These are phyloP conservation scores for Siphlonurus alternatus DNA, from an alignment of 2,888 invertebrate species.

Conservation along the genomic window DNA sequence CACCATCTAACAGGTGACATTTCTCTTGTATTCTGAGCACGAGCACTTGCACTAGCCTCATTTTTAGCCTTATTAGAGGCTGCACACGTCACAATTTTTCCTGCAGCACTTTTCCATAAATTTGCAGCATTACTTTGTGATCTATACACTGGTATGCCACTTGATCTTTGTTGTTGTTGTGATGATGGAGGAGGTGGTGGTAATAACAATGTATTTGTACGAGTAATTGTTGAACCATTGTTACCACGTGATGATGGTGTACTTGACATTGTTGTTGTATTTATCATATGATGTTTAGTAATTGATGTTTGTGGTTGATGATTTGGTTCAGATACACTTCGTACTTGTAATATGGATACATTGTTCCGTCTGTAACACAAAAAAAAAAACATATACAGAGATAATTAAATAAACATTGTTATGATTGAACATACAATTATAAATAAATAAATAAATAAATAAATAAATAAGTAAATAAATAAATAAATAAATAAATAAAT, in stretches of 20 bases:
- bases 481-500: too few relatives aligned
- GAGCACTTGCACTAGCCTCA: background rate
- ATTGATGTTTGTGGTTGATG: background rate
- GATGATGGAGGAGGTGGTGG: too few relatives aligned
- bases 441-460: too few relatives aligned
- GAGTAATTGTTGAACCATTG: background rate
- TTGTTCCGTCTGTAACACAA: background rate
- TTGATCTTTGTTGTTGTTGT: background rate
- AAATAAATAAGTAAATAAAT: too few relatives aligned
- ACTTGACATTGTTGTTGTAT: too few relatives aligned
- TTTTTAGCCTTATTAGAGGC: background rate
- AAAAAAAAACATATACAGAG: background rate
- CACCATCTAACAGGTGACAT: conserved; percentile 40
- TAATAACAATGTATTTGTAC: background rate
- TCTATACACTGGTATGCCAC: background rate
- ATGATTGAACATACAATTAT: background rate
- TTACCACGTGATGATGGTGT: too few relatives aligned
- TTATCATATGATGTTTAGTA: background rate
- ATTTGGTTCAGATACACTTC: background rate
- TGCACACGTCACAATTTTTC: background rate
- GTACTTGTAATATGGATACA: background rate
- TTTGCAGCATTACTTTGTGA: background rate
- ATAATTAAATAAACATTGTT: background rate
- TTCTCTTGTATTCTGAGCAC: conserved; percentile 31
- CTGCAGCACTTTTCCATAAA: background rate